Percentiles rank a stretch among this genome's conserved stretches.
Evolutionary conservation across 2,113 vertebrate species (phyloP).

Genomic region (Paramisgurnus dabryanus): DNA sequence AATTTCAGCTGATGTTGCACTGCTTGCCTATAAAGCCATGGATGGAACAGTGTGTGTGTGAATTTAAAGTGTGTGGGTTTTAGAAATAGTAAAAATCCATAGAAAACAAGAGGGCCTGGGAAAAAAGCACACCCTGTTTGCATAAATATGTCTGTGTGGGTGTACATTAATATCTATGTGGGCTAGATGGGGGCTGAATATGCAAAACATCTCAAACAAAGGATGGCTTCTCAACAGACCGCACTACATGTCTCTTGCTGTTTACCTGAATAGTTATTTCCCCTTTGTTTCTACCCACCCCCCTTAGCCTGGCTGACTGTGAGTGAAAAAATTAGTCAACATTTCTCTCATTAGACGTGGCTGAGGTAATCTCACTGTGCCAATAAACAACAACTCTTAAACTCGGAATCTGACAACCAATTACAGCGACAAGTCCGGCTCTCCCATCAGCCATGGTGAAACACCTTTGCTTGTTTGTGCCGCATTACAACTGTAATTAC

Average conservation of each 20-base stretch:
- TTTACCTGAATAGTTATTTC: constrained; percentile 13
- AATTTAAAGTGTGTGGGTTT: constrained; percentile 55
- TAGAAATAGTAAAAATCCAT: constrained; percentile 50
- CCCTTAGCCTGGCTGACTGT: constrained; percentile 17
- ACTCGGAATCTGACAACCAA: constrained; percentile 45
- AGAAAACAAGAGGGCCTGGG: constrained; percentile 49
- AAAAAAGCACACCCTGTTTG: constrained; percentile 77
- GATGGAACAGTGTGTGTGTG: constrained; percentile 26
- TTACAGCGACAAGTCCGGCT: constrained; percentile 32
- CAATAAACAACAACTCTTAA: background rate
- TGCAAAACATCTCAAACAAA: constrained; percentile 77
- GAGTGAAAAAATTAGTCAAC: constrained; percentile 43
- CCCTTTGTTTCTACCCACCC: constrained; percentile 12
- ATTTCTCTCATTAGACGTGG: constrained; percentile 4
- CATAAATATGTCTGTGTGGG: constrained; percentile 80
- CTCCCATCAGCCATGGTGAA: background rate
- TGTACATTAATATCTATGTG: constrained; percentile 80
- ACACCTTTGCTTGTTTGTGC: constrained; percentile 1
- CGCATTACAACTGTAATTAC: constrained; percentile 30
- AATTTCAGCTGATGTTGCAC: constrained; percentile 79
- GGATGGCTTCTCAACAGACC: constrained; percentile 64
- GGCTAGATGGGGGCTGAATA: constrained; percentile 74
- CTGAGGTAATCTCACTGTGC: constrained; percentile 3
- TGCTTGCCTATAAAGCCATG: constrained; percentile 53
- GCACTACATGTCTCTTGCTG: constrained; percentile 31